Conservation (phyloP, 2,888 invertebrate species). For the Mongoloraphidia duomilia region DNA sequence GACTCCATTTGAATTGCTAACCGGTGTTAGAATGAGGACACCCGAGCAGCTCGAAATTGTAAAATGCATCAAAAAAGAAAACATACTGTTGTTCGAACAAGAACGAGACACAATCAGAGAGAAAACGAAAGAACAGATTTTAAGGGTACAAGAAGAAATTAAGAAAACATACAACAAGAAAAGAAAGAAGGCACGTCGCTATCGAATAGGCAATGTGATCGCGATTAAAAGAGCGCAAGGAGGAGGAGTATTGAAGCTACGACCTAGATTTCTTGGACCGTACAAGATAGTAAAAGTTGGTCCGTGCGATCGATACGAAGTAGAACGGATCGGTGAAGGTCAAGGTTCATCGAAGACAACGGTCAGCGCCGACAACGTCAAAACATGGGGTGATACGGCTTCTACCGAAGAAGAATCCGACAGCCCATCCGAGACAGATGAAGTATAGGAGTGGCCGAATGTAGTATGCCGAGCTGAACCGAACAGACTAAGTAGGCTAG, state of each 20-base stretch:
- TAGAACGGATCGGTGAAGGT: background rate
- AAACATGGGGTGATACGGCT: no score
- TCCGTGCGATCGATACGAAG: background rate
- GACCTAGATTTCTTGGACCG: background rate
- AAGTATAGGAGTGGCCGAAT: no score
- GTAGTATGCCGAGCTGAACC: slow-evolving; percentile 10
- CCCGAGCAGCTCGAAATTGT: background rate
- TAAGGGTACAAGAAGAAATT: background rate
- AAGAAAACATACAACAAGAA: background rate
- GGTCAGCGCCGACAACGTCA: no score
- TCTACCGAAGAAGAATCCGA: no score
- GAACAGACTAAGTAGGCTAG: no score
- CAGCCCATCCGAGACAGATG: no score
- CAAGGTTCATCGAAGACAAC: no score
- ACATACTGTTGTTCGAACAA: background rate
- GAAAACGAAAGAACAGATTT: background rate
- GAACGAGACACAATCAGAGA: background rate
- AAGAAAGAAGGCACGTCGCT: background rate
- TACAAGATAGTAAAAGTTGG: background rate
- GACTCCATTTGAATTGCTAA: slow-evolving; percentile 4
- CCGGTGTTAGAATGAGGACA: slow-evolving; percentile 4
- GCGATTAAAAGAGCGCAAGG: background rate
- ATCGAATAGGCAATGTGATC: slow-evolving; percentile 1
- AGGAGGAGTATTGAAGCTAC: background rate
- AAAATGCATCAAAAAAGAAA: background rate